Conservation (phyloP, 2,113 vertebrate genomes). For the Pica pica region DNA sequence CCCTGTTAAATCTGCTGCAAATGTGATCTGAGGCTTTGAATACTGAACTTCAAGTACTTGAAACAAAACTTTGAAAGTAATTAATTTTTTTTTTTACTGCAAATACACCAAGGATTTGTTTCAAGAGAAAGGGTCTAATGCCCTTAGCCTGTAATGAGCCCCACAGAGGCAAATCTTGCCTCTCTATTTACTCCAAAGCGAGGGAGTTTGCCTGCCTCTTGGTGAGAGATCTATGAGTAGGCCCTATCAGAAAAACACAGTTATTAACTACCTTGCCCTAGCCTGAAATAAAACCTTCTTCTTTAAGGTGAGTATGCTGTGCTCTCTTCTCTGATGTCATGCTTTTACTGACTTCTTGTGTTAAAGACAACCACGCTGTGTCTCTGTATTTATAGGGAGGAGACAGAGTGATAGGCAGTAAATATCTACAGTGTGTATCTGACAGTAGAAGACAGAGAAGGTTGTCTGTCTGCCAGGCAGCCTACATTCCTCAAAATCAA, state of each 20-base stretch:
- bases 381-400: neutral
- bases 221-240: neutral
- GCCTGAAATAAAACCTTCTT: neutral
- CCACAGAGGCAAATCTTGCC: neutral
- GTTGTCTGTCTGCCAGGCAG: neutral
- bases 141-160: neutral
- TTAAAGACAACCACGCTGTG: neutral
- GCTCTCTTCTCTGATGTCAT: neutral
- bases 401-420: neutral
- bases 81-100: neutral
- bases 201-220: neutral
- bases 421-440: neutral
- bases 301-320: neutral
- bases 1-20: neutral
- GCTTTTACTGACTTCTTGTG: neutral
- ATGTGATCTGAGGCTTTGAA: neutral
- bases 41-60: neutral
- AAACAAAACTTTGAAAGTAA: neutral
- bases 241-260: neutral
- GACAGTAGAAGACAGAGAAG: neutral
- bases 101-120: neutral
- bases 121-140: neutral
- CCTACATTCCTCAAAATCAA: neutral
- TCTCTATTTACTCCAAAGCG: neutral
- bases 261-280: neutral